These are phyloP conservation scores for Leptothorax acervorum DNA, from an alignment of 2,888 invertebrate genomes.

Conservation along the genomic window DNA sequence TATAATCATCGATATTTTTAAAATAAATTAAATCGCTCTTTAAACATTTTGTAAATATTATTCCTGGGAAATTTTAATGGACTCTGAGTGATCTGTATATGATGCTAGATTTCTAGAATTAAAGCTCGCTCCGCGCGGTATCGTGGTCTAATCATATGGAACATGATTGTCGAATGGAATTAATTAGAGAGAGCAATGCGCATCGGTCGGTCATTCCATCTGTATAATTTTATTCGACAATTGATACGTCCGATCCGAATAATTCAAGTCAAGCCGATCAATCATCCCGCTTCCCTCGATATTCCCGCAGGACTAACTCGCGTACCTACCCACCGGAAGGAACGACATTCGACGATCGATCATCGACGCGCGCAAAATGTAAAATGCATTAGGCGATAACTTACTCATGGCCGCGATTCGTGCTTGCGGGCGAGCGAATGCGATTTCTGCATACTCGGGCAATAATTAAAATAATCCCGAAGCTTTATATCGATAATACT, in stretches of 20 bases:
- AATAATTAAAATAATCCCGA: conserved; percentile 24
- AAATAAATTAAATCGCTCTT: neutral
- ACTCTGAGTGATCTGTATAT: neutral
- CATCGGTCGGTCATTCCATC: conserved; percentile 28
- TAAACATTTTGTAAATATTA: too few relatives aligned
- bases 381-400: conserved; percentile 69
- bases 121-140: neutral
- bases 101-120: neutral
- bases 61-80: neutral
- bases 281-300: conserved; percentile 52
- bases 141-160: conserved; percentile 4
- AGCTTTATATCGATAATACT: neutral
- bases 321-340: conserved; percentile 40
- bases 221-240: conserved; percentile 61
- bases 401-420: conserved; percentile 57
- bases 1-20: neutral
- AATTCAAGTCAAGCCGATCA: conserved; percentile 60
- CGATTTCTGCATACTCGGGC: conserved; percentile 7
- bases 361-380: conserved; percentile 63
- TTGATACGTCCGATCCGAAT: conserved; percentile 52
- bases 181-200: conserved; percentile 32
- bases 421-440: conserved; percentile 19
- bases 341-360: conserved; percentile 59
- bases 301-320: conserved; percentile 31
- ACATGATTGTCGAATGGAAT: conserved; percentile 31